Conservation (phyloP, 2,113 vertebrate genomes). For the Daubentonia madagascariensis region DNA sequence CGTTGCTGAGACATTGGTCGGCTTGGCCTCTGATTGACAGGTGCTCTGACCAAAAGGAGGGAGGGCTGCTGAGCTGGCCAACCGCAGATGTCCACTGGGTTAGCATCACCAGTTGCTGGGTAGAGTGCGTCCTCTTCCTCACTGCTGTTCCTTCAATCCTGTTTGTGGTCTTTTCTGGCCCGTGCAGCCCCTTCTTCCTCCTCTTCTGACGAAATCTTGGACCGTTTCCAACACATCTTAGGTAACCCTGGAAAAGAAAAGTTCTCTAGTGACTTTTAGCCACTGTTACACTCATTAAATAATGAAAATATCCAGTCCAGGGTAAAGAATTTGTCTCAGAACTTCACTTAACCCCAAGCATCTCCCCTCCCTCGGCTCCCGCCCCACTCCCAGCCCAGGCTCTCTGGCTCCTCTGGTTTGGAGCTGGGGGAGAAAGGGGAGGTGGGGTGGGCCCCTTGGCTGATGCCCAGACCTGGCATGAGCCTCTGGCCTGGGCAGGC, state of each 20-base stretch:
- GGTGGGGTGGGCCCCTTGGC: background rate
- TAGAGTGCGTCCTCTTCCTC: background rate
- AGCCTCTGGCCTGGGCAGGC: background rate
- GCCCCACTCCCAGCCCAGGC: accelerated
- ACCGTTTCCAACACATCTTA: background rate
- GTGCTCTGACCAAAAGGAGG: background rate
- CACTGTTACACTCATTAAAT: background rate
- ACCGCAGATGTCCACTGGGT: background rate
- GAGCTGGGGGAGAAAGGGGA: background rate
- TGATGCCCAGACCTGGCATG: background rate
- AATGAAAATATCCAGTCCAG: background rate
- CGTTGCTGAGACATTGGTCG: background rate
- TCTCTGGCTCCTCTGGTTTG: background rate
- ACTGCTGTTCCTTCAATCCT: too few species aligned
- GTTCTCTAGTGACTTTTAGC: background rate
- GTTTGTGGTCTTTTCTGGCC: background rate
- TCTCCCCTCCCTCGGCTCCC: background rate
- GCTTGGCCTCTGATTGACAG: background rate
- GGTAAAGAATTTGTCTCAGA: background rate
- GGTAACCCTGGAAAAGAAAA: background rate
- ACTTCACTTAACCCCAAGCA: background rate
- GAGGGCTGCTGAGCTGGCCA: background rate
- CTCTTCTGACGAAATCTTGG: background rate
- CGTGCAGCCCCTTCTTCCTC: background rate
- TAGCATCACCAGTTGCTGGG: background rate